Evolutionary conservation across 1,140 invertebrate genomes (phyloP).

Genomic region (Eriosoma lanigerum): DNA sequence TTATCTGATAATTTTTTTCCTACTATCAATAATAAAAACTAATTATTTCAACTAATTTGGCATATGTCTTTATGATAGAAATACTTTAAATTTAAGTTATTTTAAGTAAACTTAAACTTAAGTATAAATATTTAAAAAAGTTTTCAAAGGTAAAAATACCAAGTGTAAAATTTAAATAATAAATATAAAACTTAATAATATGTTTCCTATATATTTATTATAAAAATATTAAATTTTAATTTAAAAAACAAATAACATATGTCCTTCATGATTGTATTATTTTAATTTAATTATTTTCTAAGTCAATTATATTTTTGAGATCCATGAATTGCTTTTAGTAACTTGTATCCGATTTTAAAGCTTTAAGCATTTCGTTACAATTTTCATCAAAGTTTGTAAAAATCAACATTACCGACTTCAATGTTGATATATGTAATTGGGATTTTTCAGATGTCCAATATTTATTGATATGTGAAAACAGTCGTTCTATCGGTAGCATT

Average conservation of each 20-base stretch:
- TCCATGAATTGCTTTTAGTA: constrained; percentile 20
- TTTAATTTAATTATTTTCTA: too few species aligned
- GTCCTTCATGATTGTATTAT: too few species aligned
- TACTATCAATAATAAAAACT: background rate
- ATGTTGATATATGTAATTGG: background rate
- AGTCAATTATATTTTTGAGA: constrained; percentile 12
- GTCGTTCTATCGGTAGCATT: too few species aligned
- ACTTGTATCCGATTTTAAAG: background rate
- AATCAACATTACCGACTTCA: background rate
- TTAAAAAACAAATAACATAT: too few species aligned
- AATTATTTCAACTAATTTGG: background rate
- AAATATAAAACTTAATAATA: background rate
- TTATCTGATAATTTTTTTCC: background rate
- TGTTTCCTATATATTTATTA: too few species aligned
- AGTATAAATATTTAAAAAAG: background rate
- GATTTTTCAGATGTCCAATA: background rate
- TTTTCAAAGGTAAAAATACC: constrained; percentile 2
- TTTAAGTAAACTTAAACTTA: background rate
- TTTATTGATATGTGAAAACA: background rate
- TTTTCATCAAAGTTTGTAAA: background rate
- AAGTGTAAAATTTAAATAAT: background rate
- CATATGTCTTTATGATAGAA: background rate
- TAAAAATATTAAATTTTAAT: too few species aligned
- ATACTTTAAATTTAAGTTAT: background rate
- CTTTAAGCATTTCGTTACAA: constrained; percentile 6